These are phyloP conservation scores for Mus caroli DNA, from an alignment of 2,797 vertebrate species.

Conservation along the genomic window DNA sequence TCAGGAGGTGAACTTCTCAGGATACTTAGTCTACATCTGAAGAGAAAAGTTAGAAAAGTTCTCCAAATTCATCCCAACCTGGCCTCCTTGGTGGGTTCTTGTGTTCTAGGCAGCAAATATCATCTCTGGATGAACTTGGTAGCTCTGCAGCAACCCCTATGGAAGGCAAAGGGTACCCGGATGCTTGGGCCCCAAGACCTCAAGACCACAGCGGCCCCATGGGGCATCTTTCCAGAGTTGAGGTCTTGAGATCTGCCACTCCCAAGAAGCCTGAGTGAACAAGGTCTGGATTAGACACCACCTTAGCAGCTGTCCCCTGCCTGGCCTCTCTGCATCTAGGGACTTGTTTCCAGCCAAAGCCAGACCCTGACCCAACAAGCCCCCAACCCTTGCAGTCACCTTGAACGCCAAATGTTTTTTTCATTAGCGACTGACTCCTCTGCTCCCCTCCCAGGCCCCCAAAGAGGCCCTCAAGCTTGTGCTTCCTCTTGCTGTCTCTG, in stretches of 20 bases:
- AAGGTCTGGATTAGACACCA: neutral
- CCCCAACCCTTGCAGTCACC: conserved; percentile 86
- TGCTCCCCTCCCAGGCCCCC: conserved; percentile 78
- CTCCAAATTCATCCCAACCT: neutral
- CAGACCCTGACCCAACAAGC: conserved; percentile 81
- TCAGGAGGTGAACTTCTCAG: rapidly evolving
- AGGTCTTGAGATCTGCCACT: conserved; percentile 43
- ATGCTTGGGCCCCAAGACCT: neutral
- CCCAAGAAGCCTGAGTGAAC: neutral
- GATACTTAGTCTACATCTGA: neutral
- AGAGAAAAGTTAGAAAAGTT: neutral
- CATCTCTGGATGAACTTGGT: neutral
- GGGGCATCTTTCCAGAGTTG: neutral
- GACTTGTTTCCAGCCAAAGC: conserved; percentile 74
- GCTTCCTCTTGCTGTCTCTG: conserved; percentile 81
- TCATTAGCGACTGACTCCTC: conserved; percentile 82
- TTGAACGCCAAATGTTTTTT: conserved; percentile 88
- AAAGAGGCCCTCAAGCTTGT: conserved; percentile 75
- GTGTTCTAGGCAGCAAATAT: neutral
- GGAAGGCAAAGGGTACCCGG: neutral
- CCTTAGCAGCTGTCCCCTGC: neutral
- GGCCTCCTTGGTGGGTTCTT: neutral
- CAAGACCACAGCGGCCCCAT: conserved; percentile 5
- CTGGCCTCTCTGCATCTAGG: conserved; percentile 37
- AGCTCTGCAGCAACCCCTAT: too few relatives aligned